Base-by-base conservation (phyloP, 2,888 invertebrate genomes). In the Netelia virgata region DNA sequence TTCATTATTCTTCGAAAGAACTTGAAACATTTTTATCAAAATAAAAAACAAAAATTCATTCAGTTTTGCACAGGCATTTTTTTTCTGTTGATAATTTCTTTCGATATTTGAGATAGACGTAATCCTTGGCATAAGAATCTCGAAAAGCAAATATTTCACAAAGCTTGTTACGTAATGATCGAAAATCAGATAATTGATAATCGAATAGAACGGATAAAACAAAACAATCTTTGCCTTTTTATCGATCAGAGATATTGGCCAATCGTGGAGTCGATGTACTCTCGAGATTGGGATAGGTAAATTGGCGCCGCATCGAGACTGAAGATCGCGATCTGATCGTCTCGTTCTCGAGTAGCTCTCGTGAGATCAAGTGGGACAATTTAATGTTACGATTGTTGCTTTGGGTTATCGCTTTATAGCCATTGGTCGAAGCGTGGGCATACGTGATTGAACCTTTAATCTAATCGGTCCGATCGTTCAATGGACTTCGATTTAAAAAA, bases 371-470 rank as follows among this genome's bases (percentile, higher is more conserved):
- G 16, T 55, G 14, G 16, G 10, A n/a, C 14, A 28, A 50, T 47
- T 41, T 78, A 36, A 50, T 43, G 59, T 77, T 64, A 64, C 64
- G 73, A 68, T 41, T 68, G 61, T 66, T 77, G 77, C 68, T 69
- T 61, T 59, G 55, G 23, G 14, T 47, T 14, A 9, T 72, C 64
- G 28, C 20, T 6, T 53, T 47, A 18, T 18, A 55, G 55, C 55
- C 55, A 16, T 16, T n/a, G 16, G 55, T 16, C 18, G 3, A 8
- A 50, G 11, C 8, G 8, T 55, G n/a, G n/a, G n/a, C 18, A n/a
- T 3, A n/a, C 16, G 16, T 55, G 16, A 16, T n/a, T 55, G 8
- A 55, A 16, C 3, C 8, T 14, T 14, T 18, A 55, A n/a, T 55
- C 16, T 43, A 72, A 72, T 72, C 72, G 59, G 61, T 59, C 1